phyloP scores from a whole-genome alignment of 2,888 invertebrate species.

The Neocrepidodera transversa region DNA sequence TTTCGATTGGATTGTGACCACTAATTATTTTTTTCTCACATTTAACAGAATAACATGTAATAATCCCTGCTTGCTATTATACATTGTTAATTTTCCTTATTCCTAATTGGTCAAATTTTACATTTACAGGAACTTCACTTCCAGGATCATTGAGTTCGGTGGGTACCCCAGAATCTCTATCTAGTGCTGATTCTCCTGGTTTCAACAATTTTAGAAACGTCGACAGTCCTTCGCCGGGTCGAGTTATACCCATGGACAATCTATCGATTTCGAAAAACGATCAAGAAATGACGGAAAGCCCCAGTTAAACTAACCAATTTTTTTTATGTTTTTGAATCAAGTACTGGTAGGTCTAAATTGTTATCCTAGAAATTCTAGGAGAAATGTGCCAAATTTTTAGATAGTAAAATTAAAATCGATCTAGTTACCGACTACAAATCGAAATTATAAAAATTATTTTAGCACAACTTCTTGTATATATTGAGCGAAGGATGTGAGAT shows the following conservation, averaged over 20 bases:
- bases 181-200: constrained; percentile 68
- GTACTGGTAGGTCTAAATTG: not conserved
- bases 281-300: constrained; percentile 59
- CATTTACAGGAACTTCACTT: constrained; percentile 50
- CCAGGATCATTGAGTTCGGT: constrained; percentile 66
- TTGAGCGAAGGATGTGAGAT: not conserved
- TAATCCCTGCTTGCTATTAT: too few relatives aligned
- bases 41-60: too few relatives aligned
- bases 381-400: constrained; percentile 15
- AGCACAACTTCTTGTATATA: not conserved
- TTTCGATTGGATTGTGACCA: too few relatives aligned
- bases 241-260: constrained; percentile 52
- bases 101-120: too few relatives aligned
- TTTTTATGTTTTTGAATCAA: not conserved
- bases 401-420: constrained; percentile 5
- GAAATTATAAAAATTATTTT: not conserved
- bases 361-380: constrained; percentile 1
- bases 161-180: constrained; percentile 68
- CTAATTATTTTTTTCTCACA: too few relatives aligned
- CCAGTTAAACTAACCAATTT: constrained; percentile 51
- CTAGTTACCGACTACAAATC: not conserved
- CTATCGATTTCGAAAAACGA: constrained; percentile 57
- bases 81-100: too few relatives aligned
- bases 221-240: constrained; percentile 65
- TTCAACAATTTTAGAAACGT: constrained; percentile 64